Percentiles rank a stretch among this genome's conserved stretches.
Conservation (phyloP, 1,140 invertebrate genomes). For the Acarapis woodi region DNA sequence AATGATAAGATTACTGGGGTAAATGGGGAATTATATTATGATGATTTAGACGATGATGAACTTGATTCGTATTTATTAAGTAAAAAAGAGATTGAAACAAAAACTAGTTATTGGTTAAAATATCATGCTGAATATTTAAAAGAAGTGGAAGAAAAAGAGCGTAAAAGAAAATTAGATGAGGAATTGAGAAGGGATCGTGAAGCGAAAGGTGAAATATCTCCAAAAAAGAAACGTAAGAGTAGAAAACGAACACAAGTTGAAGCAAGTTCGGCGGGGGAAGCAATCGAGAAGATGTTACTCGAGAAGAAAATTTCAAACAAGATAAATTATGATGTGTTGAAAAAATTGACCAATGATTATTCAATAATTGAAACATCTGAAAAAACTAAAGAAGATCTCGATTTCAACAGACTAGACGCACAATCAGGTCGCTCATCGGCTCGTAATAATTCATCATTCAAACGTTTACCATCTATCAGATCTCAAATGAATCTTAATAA, state of each 20-base stretch:
- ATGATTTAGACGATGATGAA: conserved; percentile 58
- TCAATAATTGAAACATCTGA: too few relatives aligned
- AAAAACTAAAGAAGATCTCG: too few relatives aligned
- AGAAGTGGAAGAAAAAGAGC: conserved; percentile 30
- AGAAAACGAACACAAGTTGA: conserved; percentile 25
- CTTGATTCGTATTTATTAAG: conserved; percentile 46
- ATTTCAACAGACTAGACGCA: too few relatives aligned
- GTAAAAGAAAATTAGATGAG: conserved; percentile 17
- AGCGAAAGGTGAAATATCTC: conserved; percentile 6
- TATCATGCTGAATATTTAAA: conserved; percentile 52
- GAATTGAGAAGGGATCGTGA: conserved; percentile 22
- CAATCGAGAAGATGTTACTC: conserved; percentile 73
- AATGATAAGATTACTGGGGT: conserved; percentile 13
- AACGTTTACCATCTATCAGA: too few relatives aligned
- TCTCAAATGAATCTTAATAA: too few relatives aligned
- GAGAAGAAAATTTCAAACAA: conserved; percentile 83
- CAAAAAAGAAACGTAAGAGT: conserved; percentile 13
- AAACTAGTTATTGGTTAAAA: conserved; percentile 50
- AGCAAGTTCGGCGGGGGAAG: conserved; percentile 54
- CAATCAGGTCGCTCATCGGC: too few relatives aligned
- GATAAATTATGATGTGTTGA: conserved; percentile 92
- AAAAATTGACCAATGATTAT: too few relatives aligned
- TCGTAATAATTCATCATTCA: too few relatives aligned
- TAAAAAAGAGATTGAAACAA: conserved; percentile 40
- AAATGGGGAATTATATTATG: conserved; percentile 36